Evolutionary conservation across 2,888 invertebrate genomes (phyloP), one percentile per base, ranked within the genome.

Genomic region (Drosophila rubida): DNA sequence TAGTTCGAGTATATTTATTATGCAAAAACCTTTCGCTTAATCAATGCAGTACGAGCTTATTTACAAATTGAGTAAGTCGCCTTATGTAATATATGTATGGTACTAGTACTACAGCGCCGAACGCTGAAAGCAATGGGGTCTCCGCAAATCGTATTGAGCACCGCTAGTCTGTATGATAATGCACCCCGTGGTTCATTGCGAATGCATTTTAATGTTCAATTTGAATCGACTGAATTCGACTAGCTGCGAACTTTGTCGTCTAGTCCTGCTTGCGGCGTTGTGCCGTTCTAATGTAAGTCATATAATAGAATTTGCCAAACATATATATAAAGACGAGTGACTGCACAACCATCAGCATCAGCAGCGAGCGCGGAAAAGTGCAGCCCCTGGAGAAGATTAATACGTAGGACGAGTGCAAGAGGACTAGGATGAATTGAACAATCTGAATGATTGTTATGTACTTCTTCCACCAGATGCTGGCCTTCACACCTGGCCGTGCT

Each of bases 341-440:
- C 69, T 94, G 93, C 48, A 91, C 89, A 4, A 92, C 89, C 80
- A 94, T 93, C 89, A 94, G 93, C 73, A 93, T 91, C 0, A 93
- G 93, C 2, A 94, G 87, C 0, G 92, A 91, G 73, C 92, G 93
- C n/a, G 93, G 93, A 81, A 93, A 90, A 53, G 92, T 91, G 87
- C 94, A 94, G 78, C 93, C 93, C 86, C 92, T 91, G 4, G 90
- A 90, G 46, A 93, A 90, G 0, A 93, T 72, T 11, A 82, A 61
- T 4, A 62, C 57, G 4, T 53, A 62, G 0, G 86, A 88, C 85
- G 95, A 93, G 87, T 95, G 95, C 0, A 90, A 76, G 16, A 95
- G 92, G 93, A 95, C 94, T 32, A 95, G 80, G 16, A 93, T 90
- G 85, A 95, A 95, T 88, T 95, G 95, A 0, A 93, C 82, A 60